Evolutionary conservation across 2,113 vertebrate genomes (phyloP), one percentile per base, ranked within the genome.

Genomic region (Chlorodrepanis virens): DNA sequence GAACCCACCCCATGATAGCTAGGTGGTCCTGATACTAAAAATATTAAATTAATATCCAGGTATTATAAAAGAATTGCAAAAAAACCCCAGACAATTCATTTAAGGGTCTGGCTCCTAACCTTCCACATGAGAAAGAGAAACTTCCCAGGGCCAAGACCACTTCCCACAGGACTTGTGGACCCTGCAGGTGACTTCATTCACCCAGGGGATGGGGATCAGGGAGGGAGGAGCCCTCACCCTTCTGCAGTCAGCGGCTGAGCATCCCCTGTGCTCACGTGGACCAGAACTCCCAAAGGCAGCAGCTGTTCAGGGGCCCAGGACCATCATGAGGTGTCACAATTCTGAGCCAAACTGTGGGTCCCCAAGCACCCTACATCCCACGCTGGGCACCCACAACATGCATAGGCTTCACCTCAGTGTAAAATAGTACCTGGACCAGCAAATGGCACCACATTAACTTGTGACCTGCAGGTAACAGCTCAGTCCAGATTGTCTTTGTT

Each of bases 171-270:
- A 63, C 19, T 42, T 59, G 6, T 29, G 16, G 59, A 31, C 11
- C 7, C 28, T 50, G 27, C 21, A 75, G 42, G 44, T 33, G 24
- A 56, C 20, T 69, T 90, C 39, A 19, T 1, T 63, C 56, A 40
- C 29, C 19, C 15, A 4, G 5, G 5, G 21, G 5, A 53, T 4
- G 5, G 5, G 21, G 5, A 53, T 4, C 2, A 0, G 25, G 28
- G 25, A 86, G 8, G 8, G 12, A 92, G 29, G 37, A 79, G 10
- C 7, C 10, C 21, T 63, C 53, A 71, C 15, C 11, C 10, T 61
- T 50, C 71, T 89, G 19, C 35, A 50, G 37, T 44, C 59, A 54
- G 35, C 40, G 52, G 9, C 27, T 52, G 35, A 75, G 42, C 42
- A 11, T 77, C 7, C 12, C 25, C 25, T 29, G 28, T 81, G 33